Conservation (phyloP, 2,113 vertebrate genomes). For the Triplophysa tibetana region DNA sequence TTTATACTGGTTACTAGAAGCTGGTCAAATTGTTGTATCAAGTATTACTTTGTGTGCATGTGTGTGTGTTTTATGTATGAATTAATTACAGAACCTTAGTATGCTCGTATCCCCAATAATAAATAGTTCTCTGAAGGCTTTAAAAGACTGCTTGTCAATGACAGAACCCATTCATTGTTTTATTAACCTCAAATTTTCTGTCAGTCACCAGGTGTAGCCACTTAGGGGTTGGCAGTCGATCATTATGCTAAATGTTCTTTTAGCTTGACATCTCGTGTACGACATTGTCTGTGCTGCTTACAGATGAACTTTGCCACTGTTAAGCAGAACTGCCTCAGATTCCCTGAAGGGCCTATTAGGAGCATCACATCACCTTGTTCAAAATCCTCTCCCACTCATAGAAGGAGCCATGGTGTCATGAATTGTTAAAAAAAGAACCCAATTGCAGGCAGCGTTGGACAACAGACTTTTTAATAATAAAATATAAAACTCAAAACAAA, state of each 20-base stretch:
- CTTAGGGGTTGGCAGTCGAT: constrained; percentile 3
- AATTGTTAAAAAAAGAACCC: too few species aligned
- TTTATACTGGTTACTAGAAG: too few species aligned
- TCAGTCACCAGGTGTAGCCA: background rate
- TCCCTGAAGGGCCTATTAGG: constrained; percentile 4
- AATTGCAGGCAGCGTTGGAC: too few species aligned
- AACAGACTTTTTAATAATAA: too few species aligned
- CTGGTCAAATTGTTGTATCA: too few species aligned
- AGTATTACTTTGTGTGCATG: background rate
- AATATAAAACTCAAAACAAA: too few species aligned
- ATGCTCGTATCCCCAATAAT: constrained; percentile 2
- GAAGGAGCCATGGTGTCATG: too few species aligned
- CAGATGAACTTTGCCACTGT: background rate
- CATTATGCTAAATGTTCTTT: constrained; percentile 4
- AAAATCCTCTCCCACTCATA: background rate
- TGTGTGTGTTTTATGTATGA: background rate
- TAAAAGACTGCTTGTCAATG: background rate
- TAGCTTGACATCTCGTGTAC: background rate
- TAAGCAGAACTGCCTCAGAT: background rate
- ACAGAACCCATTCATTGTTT: background rate
- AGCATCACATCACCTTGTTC: background rate
- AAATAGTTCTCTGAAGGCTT: background rate
- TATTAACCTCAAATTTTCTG: background rate
- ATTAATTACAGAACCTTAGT: background rate
- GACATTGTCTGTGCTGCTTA: too few species aligned